These are phyloP conservation scores for Hoplodrina ambigua DNA, from an alignment of 2,888 invertebrate genomes.

Conservation along the genomic window DNA sequence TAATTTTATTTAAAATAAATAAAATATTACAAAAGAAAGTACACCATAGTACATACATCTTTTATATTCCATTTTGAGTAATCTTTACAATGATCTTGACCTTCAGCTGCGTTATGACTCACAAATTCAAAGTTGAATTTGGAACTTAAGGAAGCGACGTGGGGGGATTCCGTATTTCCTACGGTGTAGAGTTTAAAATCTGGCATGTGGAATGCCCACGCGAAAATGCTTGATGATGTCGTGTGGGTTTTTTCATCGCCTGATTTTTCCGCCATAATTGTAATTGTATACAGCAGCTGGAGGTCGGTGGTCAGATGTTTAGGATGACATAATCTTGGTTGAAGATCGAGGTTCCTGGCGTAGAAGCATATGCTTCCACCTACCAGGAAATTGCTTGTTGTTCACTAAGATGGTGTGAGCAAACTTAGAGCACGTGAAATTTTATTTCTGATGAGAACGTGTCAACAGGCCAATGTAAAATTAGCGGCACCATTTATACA, in stretches of 20 bases:
- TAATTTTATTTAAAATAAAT: neutral
- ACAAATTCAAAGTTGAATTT: neutral
- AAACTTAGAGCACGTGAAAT: constrained; percentile 25
- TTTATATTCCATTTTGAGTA: too few species aligned
- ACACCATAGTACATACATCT: neutral
- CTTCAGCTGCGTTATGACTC: neutral
- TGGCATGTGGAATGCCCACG: neutral
- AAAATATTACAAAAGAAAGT: neutral
- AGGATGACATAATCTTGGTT: neutral
- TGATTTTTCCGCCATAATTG: constrained; percentile 11
- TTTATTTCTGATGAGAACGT: constrained; percentile 31
- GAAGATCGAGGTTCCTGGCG: neutral
- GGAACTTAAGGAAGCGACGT: neutral
- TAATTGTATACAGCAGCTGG: neutral
- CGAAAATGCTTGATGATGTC: neutral
- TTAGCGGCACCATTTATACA: constrained; percentile 25
- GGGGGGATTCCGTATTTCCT: neutral
- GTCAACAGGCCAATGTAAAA: constrained; percentile 25
- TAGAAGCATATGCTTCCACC: neutral
- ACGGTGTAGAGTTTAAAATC: neutral
- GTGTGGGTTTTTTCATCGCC: neutral
- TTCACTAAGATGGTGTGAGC: neutral
- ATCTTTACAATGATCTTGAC: too few species aligned
- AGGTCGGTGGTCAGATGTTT: neutral
- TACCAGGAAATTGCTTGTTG: neutral